Percentiles rank a stretch among this genome's conserved stretches.
These are phyloP conservation scores for Hyles vespertilio DNA, from an alignment of 1,140 invertebrate genomes.

Conservation along the genomic window DNA sequence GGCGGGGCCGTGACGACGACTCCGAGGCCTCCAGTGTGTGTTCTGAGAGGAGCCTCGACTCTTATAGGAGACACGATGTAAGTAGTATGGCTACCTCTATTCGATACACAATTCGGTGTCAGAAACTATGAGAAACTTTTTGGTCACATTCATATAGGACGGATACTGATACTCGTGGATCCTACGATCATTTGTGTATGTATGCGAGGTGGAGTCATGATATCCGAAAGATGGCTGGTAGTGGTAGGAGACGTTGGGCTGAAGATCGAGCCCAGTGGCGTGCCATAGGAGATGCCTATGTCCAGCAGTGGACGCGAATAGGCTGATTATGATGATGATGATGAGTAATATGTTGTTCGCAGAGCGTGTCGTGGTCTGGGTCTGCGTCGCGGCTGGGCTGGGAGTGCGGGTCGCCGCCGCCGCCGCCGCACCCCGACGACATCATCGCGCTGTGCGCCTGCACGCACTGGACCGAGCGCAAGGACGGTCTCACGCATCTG, in stretches of 20 bases:
- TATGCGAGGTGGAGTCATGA: too few species aligned
- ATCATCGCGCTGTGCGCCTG: constrained; percentile 92
- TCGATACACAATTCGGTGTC: background rate
- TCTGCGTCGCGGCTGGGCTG: constrained; percentile 85
- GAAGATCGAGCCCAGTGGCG: too few species aligned
- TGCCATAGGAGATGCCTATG: too few species aligned
- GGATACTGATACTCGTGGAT: background rate
- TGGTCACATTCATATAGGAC: too few species aligned
- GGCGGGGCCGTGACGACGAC: constrained; percentile 82
- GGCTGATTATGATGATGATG: too few species aligned
- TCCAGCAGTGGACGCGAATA: too few species aligned
- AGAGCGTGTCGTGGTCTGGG: constrained; percentile 88
- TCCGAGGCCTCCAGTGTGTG: constrained; percentile 97
- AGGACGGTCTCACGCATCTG: constrained; percentile 92
- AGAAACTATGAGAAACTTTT: background rate
- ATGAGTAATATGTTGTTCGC: constrained; percentile 27
- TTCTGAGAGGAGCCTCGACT: constrained; percentile 93
- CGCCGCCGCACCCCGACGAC: constrained; percentile 78
- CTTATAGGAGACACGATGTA: constrained; percentile 88
- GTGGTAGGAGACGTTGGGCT: too few species aligned
- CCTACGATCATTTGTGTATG: too few species aligned
- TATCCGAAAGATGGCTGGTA: too few species aligned
- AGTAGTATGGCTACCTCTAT: constrained; percentile 59
- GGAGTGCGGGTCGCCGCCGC: constrained; percentile 77
- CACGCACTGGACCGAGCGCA: constrained; percentile 93